Base-by-base conservation (phyloP, 2,113 vertebrate genomes). In the Elachura formosa region DNA sequence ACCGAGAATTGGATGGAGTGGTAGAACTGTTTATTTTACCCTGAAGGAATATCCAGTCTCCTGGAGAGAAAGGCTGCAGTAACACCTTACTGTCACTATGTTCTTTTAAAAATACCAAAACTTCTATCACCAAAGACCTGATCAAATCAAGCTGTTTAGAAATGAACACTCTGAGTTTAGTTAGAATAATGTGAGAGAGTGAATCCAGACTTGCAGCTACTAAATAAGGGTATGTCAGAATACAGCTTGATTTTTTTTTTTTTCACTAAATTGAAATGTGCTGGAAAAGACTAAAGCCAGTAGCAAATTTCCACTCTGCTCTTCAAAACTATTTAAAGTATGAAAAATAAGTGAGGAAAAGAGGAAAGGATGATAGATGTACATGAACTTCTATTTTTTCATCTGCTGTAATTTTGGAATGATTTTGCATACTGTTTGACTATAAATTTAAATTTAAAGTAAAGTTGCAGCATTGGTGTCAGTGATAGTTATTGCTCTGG, bases 211-310 rank as follows among this genome's bases (percentile, higher is more conserved):
- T 86, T 83, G 56, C 24, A 67, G n/a, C n/a, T 78, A 20, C 13
- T 62, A 86, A 64, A 40, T 43, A 66, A 63, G 29, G 17, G 12
- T 56, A 29, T 51, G 49, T 14, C 36, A 41, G 31, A 95, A 48
- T 40, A 52, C 13, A 76, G 18, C 18, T 91, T 88, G 48, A 38
- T 49, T 63, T 55, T 33, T 34, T 25, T 64, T 40, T 75, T 43
- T 3, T 0, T 9, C 12, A 24, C 36, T 15, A 26, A 80, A 79
- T 79, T 89, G 33, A 89, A 59, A 68, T 80, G 8, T 49, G 22
- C 76, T 92, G 71, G 33, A 83, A 93, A 96, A 94, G 64, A 84
- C 72, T 86, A 82, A 94, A 96, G 34, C 9, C 66, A 48, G 41
- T 82, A 85, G 64, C 21, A 41, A 80, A 86, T 79, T 77, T 91